Evolutionary conservation across 2,797 vertebrate species (phyloP).

Genomic region (Xerus rutilus): DNA sequence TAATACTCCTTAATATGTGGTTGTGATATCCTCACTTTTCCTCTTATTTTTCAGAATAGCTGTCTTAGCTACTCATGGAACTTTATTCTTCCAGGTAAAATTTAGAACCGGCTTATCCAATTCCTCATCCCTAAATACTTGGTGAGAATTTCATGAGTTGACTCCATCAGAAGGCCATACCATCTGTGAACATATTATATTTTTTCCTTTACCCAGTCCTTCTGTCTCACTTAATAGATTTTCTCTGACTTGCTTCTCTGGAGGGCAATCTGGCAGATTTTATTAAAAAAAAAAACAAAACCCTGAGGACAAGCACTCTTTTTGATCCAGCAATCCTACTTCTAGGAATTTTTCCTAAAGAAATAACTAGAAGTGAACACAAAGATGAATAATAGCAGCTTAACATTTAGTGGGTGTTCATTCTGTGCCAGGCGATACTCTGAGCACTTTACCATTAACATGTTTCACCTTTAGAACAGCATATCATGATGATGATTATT

Average conservation of each 20-base stretch:
- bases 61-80: background rate
- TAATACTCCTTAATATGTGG: background rate
- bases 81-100: background rate
- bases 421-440: background rate
- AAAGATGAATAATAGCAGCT: slow-evolving; percentile 66
- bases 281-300: background rate
- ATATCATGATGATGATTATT: accelerated
- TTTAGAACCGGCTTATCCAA: background rate
- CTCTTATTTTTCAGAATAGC: background rate
- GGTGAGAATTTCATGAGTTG: background rate
- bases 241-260: slow-evolving; percentile 48
- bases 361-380: slow-evolving; percentile 77
- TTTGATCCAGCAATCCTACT: slow-evolving; percentile 73
- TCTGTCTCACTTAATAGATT: background rate
- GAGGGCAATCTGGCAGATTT: slow-evolving; percentile 81
- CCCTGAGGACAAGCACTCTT: slow-evolving; percentile 58
- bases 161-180: background rate
- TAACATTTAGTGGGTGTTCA: background rate
- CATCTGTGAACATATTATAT: background rate
- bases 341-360: slow-evolving; percentile 80
- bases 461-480: background rate
- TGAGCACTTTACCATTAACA: background rate
- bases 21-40: background rate
- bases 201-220: background rate
- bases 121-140: background rate